Evolutionary conservation across 2,797 vertebrate species (phyloP), one percentile per base, ranked within the genome.

Genomic region (Poeciliopsis presidionis): DNA sequence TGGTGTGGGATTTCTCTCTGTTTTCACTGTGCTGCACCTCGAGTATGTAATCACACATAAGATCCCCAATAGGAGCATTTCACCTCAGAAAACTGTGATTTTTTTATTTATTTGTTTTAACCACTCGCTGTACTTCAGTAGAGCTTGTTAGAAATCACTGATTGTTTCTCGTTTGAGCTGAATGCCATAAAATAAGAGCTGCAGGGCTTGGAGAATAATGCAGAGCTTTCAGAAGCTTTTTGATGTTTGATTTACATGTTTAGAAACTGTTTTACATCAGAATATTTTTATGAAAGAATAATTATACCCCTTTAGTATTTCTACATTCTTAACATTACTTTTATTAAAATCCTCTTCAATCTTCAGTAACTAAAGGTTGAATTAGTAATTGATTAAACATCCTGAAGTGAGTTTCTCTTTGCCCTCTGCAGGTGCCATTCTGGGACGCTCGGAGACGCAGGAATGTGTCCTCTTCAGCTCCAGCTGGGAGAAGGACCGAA

Each of bases 401-500:
- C 7, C 36, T 76, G 22, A 81, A 72, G 51, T n/a, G 65, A 53
- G 2, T 20, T 41, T 53, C 45, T 18, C 77, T 85, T 36, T 0
- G 84, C 76, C 86, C 78, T 61, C 51, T 16, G 46, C 89, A 99
- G 98, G 98, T 90, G 97, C 98, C 91, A 99, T 99, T 90, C 96
- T 99, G 86, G 98, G 98, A 87, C 97, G 97, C 90, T 99, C 98
- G 45, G 98, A 99, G 92, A 99, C 97, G 1, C 97, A 97, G 89
- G 96, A 99, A 94, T 99, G 98, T 72, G 95, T 96, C 86, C 99
- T 94, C 92, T 99, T 97, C 96, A 99, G 99, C 89, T 96, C 97
- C 72, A 98, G 96, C 94, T 99, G 97, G 98, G 97, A 99, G 83
- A 98, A 97, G 91, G 98, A 99, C 16, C 96, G 96, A 89, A 98